Conservation (phyloP, 1,140 invertebrate genomes). For the Palaemon carinicauda region DNA sequence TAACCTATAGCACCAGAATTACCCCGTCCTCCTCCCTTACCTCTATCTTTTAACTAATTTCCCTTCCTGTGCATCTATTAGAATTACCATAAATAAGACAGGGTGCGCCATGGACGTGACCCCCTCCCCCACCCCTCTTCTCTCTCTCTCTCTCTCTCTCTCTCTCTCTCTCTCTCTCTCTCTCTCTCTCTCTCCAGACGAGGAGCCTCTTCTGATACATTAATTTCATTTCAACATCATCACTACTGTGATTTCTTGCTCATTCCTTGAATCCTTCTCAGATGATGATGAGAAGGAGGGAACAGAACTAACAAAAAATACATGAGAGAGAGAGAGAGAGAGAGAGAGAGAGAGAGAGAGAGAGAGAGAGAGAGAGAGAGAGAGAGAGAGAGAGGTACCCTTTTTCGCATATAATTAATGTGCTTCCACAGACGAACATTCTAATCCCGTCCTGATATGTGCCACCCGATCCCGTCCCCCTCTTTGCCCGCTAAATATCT, state of each 20-base stretch:
- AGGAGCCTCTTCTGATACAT: neutral
- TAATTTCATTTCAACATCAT: no score
- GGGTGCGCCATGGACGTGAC: neutral
- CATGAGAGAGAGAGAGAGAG: neutral
- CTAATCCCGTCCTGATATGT: no score
- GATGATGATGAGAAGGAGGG: neutral
- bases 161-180: neutral
- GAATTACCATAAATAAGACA: neutral
- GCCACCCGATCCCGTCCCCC: no score
- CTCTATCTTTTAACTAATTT: neutral
- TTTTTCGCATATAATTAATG: no score
- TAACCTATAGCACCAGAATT: neutral
- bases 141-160: neutral
- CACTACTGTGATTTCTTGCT: no score
- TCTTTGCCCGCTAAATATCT: no score
- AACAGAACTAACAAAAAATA: neutral
- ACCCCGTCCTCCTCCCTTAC: neutral
- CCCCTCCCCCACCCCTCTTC: neutral
- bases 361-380: constrained; percentile 20
- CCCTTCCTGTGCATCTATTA: neutral
- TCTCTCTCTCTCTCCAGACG: neutral
- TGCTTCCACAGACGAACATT: no score
- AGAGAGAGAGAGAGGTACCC: neutral
- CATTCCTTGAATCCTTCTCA: neutral
- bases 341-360: neutral